Conservation (phyloP, 2,888 invertebrate genomes). For the Lordiphosa andalusiaca region DNA sequence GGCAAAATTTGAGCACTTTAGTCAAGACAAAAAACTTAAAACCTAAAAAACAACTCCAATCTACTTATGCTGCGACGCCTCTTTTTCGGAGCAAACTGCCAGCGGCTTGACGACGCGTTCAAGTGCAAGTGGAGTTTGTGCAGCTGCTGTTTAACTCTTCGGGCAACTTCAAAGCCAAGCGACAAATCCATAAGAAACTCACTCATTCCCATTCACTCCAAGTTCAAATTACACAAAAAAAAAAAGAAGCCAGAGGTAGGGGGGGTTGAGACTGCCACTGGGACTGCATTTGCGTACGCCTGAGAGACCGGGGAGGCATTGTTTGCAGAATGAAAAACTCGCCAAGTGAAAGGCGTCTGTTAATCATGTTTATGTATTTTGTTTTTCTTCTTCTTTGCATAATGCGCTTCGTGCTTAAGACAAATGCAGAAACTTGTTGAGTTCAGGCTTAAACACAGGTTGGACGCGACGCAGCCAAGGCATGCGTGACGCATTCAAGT, state of each 20-base stretch:
- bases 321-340: conserved; percentile 49
- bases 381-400: conserved; percentile 54
- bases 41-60: conserved; percentile 38
- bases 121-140: conserved; percentile 35
- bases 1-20: not conserved
- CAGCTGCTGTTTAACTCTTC: conserved; percentile 25
- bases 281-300: conserved; percentile 59
- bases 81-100: conserved; percentile 31
- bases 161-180: conserved; percentile 60
- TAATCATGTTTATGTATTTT: conserved; percentile 72
- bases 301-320: conserved; percentile 51
- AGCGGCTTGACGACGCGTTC: conserved; percentile 31
- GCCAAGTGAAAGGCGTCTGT: conserved; percentile 65
- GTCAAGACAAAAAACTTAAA: not conserved
- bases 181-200: conserved; percentile 57
- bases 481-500: conserved; percentile 63
- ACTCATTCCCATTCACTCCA: conserved; percentile 44
- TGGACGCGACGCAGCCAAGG: conserved; percentile 23
- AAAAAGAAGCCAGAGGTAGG: conserved; percentile 37
- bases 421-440: conserved; percentile 62
- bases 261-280: conserved; percentile 69
- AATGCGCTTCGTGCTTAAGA: conserved; percentile 57
- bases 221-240: conserved; percentile 63
- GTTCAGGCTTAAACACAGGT: conserved; percentile 24
- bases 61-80: conserved; percentile 59